Conservation (phyloP, 92 coral and sea anemone genomes). For the Umimayanthus chanpuru region DNA sequence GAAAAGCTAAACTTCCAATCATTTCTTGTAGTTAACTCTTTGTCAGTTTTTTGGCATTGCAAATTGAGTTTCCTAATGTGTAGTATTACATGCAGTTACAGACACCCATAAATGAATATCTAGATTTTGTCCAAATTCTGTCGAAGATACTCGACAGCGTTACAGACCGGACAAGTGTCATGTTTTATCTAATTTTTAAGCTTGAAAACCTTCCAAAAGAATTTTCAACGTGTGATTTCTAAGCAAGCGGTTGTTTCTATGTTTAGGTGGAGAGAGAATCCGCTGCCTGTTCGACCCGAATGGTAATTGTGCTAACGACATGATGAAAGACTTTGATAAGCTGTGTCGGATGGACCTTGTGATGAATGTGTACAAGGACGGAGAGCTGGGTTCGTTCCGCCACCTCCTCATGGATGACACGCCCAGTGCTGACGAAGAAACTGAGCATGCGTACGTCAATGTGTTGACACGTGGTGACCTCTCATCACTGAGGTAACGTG, state of each 20-base stretch:
- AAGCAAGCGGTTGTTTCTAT: neutral
- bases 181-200: neutral
- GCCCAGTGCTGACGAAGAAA: constrained; percentile 61
- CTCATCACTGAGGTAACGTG: constrained; percentile 68
- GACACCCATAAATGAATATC: too few relatives aligned
- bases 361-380: constrained; percentile 73
- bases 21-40: neutral
- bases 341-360: constrained; percentile 67
- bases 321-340: constrained; percentile 49
- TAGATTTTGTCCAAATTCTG: neutral
- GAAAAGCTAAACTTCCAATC: neutral
- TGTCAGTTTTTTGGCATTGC: neutral
- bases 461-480: constrained; percentile 86
- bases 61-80: neutral
- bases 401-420: constrained; percentile 60
- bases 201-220: too few relatives aligned
- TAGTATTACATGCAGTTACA: too few relatives aligned
- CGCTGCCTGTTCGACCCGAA: constrained; percentile 74
- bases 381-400: constrained; percentile 69
- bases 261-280: constrained; percentile 74
- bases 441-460: constrained; percentile 87
- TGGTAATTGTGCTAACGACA: constrained; percentile 39
- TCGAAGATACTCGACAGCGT: neutral
- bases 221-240: neutral
- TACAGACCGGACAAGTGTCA: too few relatives aligned